Evolutionary conservation across 2,888 invertebrate species (phyloP), one percentile per base, ranked within the genome.

Genomic region (Hyles lineata): DNA sequence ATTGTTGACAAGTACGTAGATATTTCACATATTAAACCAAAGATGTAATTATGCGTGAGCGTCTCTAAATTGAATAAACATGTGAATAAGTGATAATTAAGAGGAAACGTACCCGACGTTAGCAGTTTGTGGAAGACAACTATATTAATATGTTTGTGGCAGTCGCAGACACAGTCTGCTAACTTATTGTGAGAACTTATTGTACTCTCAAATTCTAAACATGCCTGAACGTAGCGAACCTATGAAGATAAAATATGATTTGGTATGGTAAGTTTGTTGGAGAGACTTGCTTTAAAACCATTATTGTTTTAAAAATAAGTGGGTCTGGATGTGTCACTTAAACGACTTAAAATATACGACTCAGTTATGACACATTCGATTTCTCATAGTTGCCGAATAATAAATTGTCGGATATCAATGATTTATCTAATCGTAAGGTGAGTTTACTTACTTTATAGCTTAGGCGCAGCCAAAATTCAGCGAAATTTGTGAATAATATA

Each of bases 41-140:
- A 70, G 23, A 61, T 52, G 73, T 73, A 72, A 60, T 75, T 78
- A 76, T 71, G 25, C 52, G 62, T 71, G 61, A 71, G 62, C 62
- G 29, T 62, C 29, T 71, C 52, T 62, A 62, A 62, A 50, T 29
- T 29, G 63, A 63, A 72, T 23, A 29, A 63, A 72, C 72, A 78
- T 81, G 79, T 74, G 78, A 83, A 85, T 71, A 82, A 77, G 87
- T 88, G 88, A 78, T 90, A 91, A 91, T 88, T 73, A 80, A 78
- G 50, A 76, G 75, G 83, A 76, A 89, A 86, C 89, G 90, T 90
- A 80, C 80, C 63, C 74, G 71, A 81, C 79, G 85, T 88, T 87
- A 87, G 82, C 86, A 80, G 79, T 81, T 76, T 74, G 77, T 78
- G 78, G 83, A 77, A 82, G 84, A 77, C 79, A 75, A 76, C 76